These are phyloP conservation scores for Ascidia mentula DNA, from an alignment of 23 tunicate species.

Conservation along the genomic window DNA sequence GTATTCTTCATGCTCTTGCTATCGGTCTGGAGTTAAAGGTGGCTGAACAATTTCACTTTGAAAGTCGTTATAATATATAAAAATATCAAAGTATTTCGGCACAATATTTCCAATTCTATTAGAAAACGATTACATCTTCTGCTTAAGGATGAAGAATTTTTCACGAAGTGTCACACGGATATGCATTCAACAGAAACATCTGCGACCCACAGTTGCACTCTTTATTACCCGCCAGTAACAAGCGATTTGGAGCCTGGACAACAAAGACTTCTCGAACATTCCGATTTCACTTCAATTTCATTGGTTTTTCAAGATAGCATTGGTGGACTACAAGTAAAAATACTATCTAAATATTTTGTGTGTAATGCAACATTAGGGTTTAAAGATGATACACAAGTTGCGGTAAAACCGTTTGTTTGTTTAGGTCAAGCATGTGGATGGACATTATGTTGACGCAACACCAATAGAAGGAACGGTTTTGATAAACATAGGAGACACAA, in stretches of 20 bases:
- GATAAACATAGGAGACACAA: conserved; percentile 12
- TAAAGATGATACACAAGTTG: not conserved
- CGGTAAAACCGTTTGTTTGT: not conserved
- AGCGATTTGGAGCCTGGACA: conserved; percentile 18
- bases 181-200: conserved; percentile 16
- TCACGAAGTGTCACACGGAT: conserved; percentile 37
- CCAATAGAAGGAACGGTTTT: conserved; percentile 15
- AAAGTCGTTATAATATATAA: not conserved
- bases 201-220: conserved; percentile 39
- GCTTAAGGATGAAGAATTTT: conserved; percentile 21
- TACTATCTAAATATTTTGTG: not conserved
- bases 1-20: conserved; percentile 39
- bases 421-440: conserved; percentile 16
- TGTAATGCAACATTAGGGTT: not conserved
- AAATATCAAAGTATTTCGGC: not conserved
- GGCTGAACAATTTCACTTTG: too few relatives aligned
- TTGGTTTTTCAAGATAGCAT: conserved; percentile 55
- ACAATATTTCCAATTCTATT: not conserved
- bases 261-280: conserved; percentile 45
- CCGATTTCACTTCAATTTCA: conserved; percentile 68
- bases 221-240: conserved; percentile 64
- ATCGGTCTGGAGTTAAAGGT: conserved; percentile 46
- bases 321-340: conserved; percentile 49
- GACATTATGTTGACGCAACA: conserved; percentile 12
- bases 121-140: not conserved